Evolutionary conservation across 2,113 vertebrate species (phyloP).

Genomic region (Lonchura striata): DNA sequence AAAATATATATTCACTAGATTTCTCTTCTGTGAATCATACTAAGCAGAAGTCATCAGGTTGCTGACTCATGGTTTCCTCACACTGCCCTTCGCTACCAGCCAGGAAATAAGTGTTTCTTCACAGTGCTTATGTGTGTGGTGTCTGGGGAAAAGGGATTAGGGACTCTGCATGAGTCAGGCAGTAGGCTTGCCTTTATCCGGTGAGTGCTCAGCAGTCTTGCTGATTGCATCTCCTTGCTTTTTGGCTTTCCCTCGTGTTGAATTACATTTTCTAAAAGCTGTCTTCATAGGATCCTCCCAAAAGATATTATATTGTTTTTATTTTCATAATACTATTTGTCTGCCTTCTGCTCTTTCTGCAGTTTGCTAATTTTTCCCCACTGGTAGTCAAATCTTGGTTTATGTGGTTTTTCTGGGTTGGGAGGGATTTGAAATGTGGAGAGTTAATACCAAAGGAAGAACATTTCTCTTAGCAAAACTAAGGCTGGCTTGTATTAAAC

Average conservation of each 20-base stretch:
- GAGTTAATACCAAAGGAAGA: not conserved
- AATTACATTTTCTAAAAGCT: not conserved
- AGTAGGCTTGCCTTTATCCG: not conserved
- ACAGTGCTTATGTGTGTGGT: not conserved
- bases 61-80: slow-evolving; percentile 48
- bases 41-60: not conserved
- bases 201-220: not conserved
- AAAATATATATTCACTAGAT: not conserved
- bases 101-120: slow-evolving; percentile 32
- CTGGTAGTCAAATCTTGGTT: not conserved
- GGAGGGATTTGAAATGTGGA: not conserved
- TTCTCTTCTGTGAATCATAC: not conserved
- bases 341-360: not conserved
- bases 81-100: not conserved
- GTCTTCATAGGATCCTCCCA: not conserved
- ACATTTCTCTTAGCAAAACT: not conserved
- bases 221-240: not conserved
- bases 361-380: not conserved
- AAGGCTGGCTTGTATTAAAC: not conserved
- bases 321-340: not conserved
- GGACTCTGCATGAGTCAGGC: not conserved
- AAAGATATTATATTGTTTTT: not conserved
- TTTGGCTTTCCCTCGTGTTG: not conserved
- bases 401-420: slow-evolving; percentile 16
- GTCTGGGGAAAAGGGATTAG: not conserved